These are phyloP conservation scores for Prenolepis imparis DNA, from an alignment of 2,888 invertebrate genomes.

Conservation along the genomic window DNA sequence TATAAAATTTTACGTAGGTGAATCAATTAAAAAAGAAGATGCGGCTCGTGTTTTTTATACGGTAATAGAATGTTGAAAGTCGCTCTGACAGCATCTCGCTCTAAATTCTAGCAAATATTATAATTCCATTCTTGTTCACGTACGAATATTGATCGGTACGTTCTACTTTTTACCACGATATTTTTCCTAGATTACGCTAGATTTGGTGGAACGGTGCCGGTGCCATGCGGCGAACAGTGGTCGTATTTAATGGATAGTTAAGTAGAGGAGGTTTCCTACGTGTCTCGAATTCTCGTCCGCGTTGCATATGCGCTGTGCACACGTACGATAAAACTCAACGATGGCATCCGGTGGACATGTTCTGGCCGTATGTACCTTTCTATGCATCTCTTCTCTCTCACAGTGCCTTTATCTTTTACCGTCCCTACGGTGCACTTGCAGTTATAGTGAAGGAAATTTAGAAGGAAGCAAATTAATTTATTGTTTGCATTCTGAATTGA, in stretches of 20 bases:
- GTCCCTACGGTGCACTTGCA: not conserved
- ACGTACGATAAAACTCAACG: conserved; percentile 34
- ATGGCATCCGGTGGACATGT: conserved; percentile 27
- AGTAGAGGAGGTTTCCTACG: conserved; percentile 82
- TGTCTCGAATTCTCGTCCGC: conserved; percentile 78
- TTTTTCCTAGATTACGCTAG: conserved; percentile 76
- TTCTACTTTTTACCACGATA: conserved; percentile 70
- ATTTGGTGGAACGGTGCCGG: conserved; percentile 65
- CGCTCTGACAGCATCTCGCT: not conserved
- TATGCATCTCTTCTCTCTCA: not conserved
- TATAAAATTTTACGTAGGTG: conserved; percentile 17
- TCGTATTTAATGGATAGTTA: conserved; percentile 85
- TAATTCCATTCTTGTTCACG: conserved; percentile 57
- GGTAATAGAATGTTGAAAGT: not conserved
- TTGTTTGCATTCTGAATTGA: conserved; percentile 15
- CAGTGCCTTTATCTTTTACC: conserved; percentile 5
- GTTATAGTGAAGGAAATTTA: not conserved
- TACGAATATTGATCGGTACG: conserved; percentile 70
- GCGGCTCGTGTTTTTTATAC: not conserved
- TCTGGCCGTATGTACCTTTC: conserved; percentile 5
- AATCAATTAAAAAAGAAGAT: conserved; percentile 26
- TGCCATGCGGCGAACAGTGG: conserved; percentile 69
- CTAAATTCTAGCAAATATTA: conserved; percentile 33
- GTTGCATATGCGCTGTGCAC: conserved; percentile 70
- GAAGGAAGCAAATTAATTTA: conserved; percentile 13